These are phyloP conservation scores for Lasioglossum malachurum DNA, from an alignment of 2,888 invertebrate genomes.

Conservation along the genomic window DNA sequence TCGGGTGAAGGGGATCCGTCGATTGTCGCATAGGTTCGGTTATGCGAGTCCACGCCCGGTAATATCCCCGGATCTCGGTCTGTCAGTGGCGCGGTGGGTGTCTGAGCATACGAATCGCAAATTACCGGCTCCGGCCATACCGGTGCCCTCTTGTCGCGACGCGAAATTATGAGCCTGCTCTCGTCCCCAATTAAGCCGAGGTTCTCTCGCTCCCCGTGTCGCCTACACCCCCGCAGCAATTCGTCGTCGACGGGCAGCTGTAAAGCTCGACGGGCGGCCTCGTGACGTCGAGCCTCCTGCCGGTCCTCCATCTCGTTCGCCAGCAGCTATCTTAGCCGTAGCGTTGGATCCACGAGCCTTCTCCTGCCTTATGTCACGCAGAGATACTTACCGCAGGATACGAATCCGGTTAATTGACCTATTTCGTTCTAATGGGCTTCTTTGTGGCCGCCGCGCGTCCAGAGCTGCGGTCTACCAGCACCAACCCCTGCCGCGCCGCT, in stretches of 20 bases:
- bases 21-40: neutral
- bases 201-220: slow-evolving; percentile 37
- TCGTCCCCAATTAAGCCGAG: slow-evolving; percentile 68
- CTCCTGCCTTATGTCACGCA: slow-evolving; percentile 46
- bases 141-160: slow-evolving; percentile 73
- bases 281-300: slow-evolving; percentile 51
- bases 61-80: slow-evolving; percentile 57
- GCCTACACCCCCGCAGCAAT: neutral
- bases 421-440: slow-evolving; percentile 56
- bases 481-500: neutral
- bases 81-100: slow-evolving; percentile 57
- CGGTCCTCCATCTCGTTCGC: slow-evolving; percentile 55
- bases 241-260: slow-evolving; percentile 34
- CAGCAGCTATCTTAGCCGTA: slow-evolving; percentile 18
- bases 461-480: neutral
- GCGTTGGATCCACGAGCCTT: slow-evolving; percentile 5
- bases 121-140: slow-evolving; percentile 70
- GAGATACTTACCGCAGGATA: slow-evolving; percentile 54
- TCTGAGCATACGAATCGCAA: slow-evolving; percentile 69
- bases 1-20: neutral
- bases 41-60: slow-evolving; percentile 31
- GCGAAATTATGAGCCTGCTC: slow-evolving; percentile 74
- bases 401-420: slow-evolving; percentile 63
- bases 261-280: slow-evolving; percentile 55
- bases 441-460: slow-evolving; percentile 19